A percentile compares a stretch with the other conserved stretches of the same genome.
Evolutionary conservation across 2,797 vertebrate species (phyloP).

Genomic region (Microcaecilia unicolor): DNA sequence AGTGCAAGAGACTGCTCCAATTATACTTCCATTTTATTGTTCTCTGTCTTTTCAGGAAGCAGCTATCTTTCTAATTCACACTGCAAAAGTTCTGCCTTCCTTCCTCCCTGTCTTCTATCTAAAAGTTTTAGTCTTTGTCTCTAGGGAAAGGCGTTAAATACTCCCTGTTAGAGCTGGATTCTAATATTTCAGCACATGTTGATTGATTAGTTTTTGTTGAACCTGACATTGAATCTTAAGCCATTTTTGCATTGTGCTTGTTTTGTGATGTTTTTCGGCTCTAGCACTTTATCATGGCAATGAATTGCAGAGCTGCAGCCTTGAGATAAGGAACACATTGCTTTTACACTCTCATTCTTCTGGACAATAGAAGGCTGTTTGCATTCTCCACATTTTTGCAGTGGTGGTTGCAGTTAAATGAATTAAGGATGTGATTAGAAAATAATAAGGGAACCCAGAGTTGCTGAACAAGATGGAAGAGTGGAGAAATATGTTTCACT

Average conservation of each 20-base stretch:
- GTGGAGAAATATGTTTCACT: constrained; percentile 4
- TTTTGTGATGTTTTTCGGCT: constrained; percentile 80
- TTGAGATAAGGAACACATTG: constrained; percentile 82
- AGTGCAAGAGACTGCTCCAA: neutral
- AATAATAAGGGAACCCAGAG: constrained; percentile 29
- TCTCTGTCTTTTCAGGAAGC: neutral
- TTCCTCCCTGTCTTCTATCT: neutral
- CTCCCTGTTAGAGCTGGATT: constrained; percentile 73
- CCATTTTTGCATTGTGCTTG: constrained; percentile 84
- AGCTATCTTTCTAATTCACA: neutral
- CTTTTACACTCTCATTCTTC: constrained; percentile 62
- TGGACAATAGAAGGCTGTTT: constrained; percentile 82
- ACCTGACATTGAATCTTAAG: constrained; percentile 94
- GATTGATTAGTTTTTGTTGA: constrained; percentile 95
- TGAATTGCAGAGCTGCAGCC: constrained; percentile 86
- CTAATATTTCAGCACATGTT: constrained; percentile 78
- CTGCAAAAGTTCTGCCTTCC: constrained; percentile 25
- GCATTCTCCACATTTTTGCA: constrained; percentile 72
- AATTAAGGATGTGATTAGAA: constrained; percentile 26
- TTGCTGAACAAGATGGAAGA: constrained; percentile 16
- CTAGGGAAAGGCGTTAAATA: constrained; percentile 70
- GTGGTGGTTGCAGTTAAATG: no score
- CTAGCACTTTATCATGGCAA: constrained; percentile 81
- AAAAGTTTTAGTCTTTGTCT: constrained; percentile 29
- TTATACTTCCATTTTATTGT: neutral